Evolutionary conservation across 2,888 invertebrate species (phyloP).

Genomic region (Drosophila colorata): DNA sequence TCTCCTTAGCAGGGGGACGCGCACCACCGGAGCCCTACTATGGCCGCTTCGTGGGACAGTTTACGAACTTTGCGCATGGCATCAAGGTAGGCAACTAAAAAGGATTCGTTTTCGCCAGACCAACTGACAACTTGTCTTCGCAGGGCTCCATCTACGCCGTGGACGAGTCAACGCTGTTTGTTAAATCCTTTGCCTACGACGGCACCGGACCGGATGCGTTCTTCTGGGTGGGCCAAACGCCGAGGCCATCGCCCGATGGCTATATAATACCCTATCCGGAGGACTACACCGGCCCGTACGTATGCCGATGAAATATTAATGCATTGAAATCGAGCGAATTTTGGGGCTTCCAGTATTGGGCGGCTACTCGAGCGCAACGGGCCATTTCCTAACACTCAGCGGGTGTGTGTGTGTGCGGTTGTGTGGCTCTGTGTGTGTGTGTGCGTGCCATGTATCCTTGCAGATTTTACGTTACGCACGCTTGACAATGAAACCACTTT

Average conservation of each 20-base stretch:
- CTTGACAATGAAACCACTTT: constrained; percentile 84
- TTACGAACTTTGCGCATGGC: constrained; percentile 91
- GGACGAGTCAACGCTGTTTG: constrained; percentile 94
- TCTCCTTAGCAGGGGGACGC: constrained; percentile 77
- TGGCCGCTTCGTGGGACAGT: constrained; percentile 91
- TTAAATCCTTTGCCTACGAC: constrained; percentile 94
- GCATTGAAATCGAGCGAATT: constrained; percentile 17
- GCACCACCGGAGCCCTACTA: constrained; percentile 89
- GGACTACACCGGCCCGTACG: constrained; percentile 92
- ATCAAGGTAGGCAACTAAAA: constrained; percentile 86
- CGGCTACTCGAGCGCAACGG: constrained; percentile 74
- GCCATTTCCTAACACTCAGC: constrained; percentile 58
- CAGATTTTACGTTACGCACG: constrained; percentile 80
- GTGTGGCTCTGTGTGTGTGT: constrained; percentile 17
- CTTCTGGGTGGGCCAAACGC: constrained; percentile 95
- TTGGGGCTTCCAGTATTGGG: constrained; percentile 18
- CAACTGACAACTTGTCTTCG: not conserved
- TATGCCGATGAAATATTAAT: constrained; percentile 48
- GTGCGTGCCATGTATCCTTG: constrained; percentile 64
- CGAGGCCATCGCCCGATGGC: constrained; percentile 92
- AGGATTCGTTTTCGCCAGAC: not conserved
- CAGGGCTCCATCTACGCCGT: constrained; percentile 93
- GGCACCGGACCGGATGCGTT: constrained; percentile 95
- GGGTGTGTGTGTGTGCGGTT: constrained; percentile 13
- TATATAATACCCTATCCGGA: constrained; percentile 94